Percentiles rank a stretch among this genome's conserved stretches.
phyloP scores from a whole-genome alignment of 2,888 invertebrate species.

The Macaria notata region DNA sequence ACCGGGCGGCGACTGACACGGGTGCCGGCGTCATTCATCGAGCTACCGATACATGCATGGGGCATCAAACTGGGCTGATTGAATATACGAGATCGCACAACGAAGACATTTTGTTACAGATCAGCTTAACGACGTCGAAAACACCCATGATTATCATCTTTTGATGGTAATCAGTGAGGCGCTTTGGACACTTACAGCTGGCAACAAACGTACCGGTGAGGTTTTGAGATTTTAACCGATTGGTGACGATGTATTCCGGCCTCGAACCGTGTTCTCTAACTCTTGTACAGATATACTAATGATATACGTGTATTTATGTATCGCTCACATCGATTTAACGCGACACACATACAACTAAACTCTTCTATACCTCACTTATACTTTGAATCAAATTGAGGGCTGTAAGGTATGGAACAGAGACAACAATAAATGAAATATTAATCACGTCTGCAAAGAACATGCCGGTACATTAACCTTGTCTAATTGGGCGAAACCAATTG shows the following conservation, averaged over 20 bases:
- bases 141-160: slow-evolving; percentile 82
- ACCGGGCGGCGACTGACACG: slow-evolving; percentile 31
- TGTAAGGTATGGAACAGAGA: neutral
- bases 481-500: slow-evolving; percentile 32
- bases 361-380: too few relatives aligned
- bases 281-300: slow-evolving; percentile 31
- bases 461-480: slow-evolving; percentile 35
- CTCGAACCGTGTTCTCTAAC: slow-evolving; percentile 57
- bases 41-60: slow-evolving; percentile 56
- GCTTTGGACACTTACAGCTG: slow-evolving; percentile 76
- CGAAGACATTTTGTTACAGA: slow-evolving; percentile 79
- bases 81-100: slow-evolving; percentile 75
- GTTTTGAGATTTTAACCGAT: slow-evolving; percentile 58
- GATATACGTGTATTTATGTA: slow-evolving; percentile 35
- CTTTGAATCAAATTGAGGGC: neutral
- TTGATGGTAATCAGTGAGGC: slow-evolving; percentile 79
- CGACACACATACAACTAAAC: slow-evolving; percentile 1
- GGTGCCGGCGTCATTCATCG: slow-evolving; percentile 53
- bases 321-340: slow-evolving; percentile 10
- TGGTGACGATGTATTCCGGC: slow-evolving; percentile 55
- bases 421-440: neutral
- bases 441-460: neutral
- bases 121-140: slow-evolving; percentile 82
- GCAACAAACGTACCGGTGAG: slow-evolving; percentile 76
- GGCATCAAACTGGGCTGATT: slow-evolving; percentile 51